Base-by-base conservation (phyloP, 53 echinoderm and acorn worm genomes). In the Zoroaster sp. region DNA sequence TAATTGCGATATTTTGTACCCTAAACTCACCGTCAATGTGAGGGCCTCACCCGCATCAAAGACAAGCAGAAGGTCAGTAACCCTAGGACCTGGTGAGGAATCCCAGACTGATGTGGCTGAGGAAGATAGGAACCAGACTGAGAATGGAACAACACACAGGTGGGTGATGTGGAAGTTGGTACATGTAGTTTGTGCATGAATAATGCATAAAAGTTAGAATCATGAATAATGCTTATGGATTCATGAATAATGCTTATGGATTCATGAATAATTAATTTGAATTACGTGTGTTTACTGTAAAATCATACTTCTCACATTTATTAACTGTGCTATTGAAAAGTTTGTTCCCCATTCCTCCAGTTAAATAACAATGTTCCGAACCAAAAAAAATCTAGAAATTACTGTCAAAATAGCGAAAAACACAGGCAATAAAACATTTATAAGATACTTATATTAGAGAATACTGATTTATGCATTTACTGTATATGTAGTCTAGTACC, bases 1-100 rank as follows among this genome's bases (percentile, higher is more conserved):
- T 5, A 71, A 75, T 8, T 88, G 74, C 40, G 88, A 88, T 15
- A 92, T 92, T 66, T 74, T 92, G 15, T 92, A 92, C 55, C 92
- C 92, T 0, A 88, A 66, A 23, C 65, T 87, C 45, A 71, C 72
- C 1, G 81, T 79, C 1, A 63, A 41, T 35, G 13, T 88, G 43
- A 47, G 23, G 4, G 38, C 65, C 44, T 31, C 73, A 1, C 44
- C 88, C 3, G 69, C 17, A 52, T 86, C 91, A 3, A 37, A 65
- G 14, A 41, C 43, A 1, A 17, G 18, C 17, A 28, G 25, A 40
- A 39, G 67, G 67, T 40, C 81, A 32, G 44, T 65, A 31, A 28
- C 65, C 63, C 23, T 23, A 30, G 76, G 34, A n/a, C 8, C 78
- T n/a, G 8, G 42, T 40, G 41, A 43, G 25, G 38, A 46, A 30